These are phyloP conservation scores for Taenioides sp. DNA, from an alignment of 2,797 vertebrate genomes.

Conservation along the genomic window DNA sequence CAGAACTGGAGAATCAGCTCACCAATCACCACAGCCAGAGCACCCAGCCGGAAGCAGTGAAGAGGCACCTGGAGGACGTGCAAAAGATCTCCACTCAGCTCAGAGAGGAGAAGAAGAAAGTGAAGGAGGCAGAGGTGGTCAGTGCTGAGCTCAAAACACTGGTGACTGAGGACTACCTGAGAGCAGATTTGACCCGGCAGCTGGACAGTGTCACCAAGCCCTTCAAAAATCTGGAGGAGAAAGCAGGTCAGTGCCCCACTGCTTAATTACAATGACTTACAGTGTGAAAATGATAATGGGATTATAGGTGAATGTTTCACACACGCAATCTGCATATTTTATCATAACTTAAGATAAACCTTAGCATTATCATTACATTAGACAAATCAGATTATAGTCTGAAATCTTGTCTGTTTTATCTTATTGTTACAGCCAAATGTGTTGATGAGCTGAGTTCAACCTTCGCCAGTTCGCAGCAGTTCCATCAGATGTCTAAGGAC, in stretches of 20 bases:
- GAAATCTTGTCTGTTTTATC: background rate
- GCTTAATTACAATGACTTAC: background rate
- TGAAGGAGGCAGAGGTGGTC: conserved; percentile 83
- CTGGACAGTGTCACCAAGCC: conserved; percentile 88
- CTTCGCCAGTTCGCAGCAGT: conserved; percentile 91
- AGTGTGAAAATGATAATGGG: background rate
- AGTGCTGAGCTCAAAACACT: conserved; percentile 85
- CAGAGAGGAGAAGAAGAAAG: conserved; percentile 83
- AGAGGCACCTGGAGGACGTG: conserved; percentile 87
- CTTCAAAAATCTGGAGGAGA: conserved; percentile 90
- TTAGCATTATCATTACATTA: background rate
- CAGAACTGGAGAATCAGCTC: conserved; percentile 82
- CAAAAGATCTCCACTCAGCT: conserved; percentile 84
- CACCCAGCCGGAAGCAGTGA: conserved; percentile 86
- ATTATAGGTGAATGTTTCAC: background rate
- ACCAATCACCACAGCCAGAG: conserved; percentile 80
- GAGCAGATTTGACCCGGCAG: conserved; percentile 89
- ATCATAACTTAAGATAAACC: background rate
- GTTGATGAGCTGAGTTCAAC: conserved; percentile 90
- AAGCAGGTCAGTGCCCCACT: conserved; percentile 85
- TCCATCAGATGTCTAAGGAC: conserved; percentile 92
- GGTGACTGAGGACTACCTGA: conserved; percentile 93
- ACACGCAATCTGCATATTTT: background rate
- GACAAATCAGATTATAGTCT: background rate
- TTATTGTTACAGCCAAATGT: conserved; percentile 79